These are phyloP conservation scores for Sebastes minor DNA, from an alignment of 2,797 vertebrate genomes.

Conservation along the genomic window DNA sequence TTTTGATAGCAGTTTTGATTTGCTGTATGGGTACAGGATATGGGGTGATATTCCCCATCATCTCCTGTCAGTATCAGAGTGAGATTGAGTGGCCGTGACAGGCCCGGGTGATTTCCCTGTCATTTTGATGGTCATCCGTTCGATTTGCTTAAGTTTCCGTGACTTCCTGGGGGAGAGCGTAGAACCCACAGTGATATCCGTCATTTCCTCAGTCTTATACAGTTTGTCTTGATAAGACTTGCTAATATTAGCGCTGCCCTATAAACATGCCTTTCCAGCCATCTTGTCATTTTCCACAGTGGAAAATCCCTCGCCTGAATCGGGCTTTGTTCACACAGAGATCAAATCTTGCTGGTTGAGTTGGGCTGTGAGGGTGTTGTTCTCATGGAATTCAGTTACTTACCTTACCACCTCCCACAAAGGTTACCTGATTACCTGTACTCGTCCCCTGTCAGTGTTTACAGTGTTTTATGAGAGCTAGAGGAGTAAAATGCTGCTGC, in stretches of 20 bases:
- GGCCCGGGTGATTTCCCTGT: constrained; percentile 60
- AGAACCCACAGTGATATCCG: constrained; percentile 32
- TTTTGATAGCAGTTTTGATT: constrained; percentile 35
- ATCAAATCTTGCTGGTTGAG: constrained; percentile 55
- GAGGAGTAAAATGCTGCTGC: constrained; percentile 46
- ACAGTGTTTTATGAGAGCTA: constrained; percentile 48
- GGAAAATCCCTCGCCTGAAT: constrained; percentile 65
- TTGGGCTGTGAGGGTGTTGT: constrained; percentile 18
- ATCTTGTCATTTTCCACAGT: constrained; percentile 64
- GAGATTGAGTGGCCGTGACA: constrained; percentile 61
- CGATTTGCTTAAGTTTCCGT: constrained; percentile 60
- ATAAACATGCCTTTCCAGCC: constrained; percentile 51
- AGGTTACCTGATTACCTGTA: constrained; percentile 60
- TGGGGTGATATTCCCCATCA: constrained; percentile 24
- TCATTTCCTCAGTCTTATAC: constrained; percentile 51
- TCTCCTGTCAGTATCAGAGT: constrained; percentile 36
- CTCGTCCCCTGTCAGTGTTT: constrained; percentile 44
- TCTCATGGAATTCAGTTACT: constrained; percentile 68
- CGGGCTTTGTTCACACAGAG: constrained; percentile 60
- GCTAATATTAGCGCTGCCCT: constrained; percentile 67
- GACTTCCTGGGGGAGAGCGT: constrained; percentile 42
- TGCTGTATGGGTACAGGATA: constrained; percentile 40
- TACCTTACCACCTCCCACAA: constrained; percentile 52
- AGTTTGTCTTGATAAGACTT: constrained; percentile 64
- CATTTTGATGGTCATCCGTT: constrained; percentile 67